Percentiles rank a stretch among this genome's conserved stretches.
Conservation (phyloP, 2,888 invertebrate genomes). For the Cyaniris semiargus region DNA sequence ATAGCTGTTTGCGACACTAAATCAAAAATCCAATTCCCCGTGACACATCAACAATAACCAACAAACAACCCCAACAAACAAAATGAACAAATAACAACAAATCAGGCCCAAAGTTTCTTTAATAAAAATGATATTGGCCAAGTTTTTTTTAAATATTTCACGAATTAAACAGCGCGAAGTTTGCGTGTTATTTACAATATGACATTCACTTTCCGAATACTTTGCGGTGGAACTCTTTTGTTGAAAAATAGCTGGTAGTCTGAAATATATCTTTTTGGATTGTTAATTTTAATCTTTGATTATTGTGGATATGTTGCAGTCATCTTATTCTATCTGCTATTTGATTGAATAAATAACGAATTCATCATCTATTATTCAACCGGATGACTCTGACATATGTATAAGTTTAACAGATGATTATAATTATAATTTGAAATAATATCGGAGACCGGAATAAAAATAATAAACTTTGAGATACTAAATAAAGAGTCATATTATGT, state of each 20-base stretch:
- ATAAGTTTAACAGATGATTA: too few species aligned
- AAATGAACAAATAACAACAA: conserved; percentile 20
- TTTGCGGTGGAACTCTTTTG: neutral
- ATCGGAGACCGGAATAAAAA: too few species aligned
- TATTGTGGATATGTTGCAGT: too few species aligned
- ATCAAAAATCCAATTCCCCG: conserved; percentile 25
- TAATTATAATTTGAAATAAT: too few species aligned
- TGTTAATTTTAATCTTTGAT: neutral
- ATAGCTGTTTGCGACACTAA: conserved; percentile 22
- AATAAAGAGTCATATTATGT: too few species aligned
- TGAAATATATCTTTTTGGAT: neutral
- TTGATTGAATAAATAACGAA: too few species aligned
- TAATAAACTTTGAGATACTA: too few species aligned
- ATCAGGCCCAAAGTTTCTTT: conserved; percentile 25
- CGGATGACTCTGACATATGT: too few species aligned
- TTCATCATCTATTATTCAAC: too few species aligned
- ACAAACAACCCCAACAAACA: conserved; percentile 15
- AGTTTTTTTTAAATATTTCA: conserved; percentile 17
- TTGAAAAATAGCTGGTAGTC: neutral
- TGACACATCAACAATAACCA: conserved; percentile 18
- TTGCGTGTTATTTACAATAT: neutral
- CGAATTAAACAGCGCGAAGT: neutral
- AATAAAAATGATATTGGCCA: conserved; percentile 18
- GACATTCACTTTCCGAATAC: neutral
- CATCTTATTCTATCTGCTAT: too few species aligned